Base-by-base conservation (phyloP, 2,113 vertebrate species). In the Sylvilagus bachmani region DNA sequence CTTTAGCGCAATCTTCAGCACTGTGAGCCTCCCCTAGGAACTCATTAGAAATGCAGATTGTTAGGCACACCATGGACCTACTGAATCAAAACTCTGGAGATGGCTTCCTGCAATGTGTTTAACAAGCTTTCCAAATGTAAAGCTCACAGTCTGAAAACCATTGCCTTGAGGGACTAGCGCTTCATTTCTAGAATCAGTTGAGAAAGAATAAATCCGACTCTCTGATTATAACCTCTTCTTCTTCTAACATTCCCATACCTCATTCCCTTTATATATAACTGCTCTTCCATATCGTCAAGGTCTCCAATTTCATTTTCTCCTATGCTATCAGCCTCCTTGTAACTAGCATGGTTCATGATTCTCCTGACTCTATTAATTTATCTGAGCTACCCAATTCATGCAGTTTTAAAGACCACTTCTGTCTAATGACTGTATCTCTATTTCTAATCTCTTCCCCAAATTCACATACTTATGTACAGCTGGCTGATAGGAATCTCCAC, bases 1-100 rank as follows among this genome's bases (percentile, higher is more conserved):
- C 17, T 86, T 91, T 81, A 61, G 49, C 21, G 4, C 36, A 8
- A 13, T 82, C 21, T 14, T 78, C 81, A 24, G 86, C 74, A 90
- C 49, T 91, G 22, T 14, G 73, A 93, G 5, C 36, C 81, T 71
- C 64, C 79, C 70, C 51, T 92, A 87, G 29, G 55, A 83, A 92
- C 12, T 90, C 89, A 51, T 79, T 91, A 64, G 33, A 97, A 89
- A 83, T 93, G 44, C 69, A 92, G 51, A 90, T 92, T 74, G 66
- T 75, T 78, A 62, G 25, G 12, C 4, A 78, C 19, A 66, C 29
- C 69, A 44, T 61, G 81, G 22, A 55, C 53, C 9, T 82, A 67
- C 66, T 89, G 58, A 96, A 75, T 77, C 9, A 91, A 85, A 84
- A 66, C 11, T 87, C 38, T 44, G 33, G 53, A 33, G 6, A 2